These are phyloP conservation scores for Calyptomena viridis DNA, from an alignment of 2,113 vertebrate species.

Conservation along the genomic window DNA sequence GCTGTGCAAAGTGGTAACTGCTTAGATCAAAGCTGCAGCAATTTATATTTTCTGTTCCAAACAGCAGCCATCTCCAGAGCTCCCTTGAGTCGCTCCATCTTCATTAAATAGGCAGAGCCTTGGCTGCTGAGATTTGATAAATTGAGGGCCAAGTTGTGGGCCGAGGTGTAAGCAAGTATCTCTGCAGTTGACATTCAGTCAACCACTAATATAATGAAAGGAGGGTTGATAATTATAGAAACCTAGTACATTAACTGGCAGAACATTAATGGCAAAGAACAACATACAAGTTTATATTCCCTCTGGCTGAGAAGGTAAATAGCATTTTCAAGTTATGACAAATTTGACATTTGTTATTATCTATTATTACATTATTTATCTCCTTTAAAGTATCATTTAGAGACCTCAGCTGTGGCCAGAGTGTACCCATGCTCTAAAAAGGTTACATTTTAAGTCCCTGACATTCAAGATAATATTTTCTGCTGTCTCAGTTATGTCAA, in stretches of 20 bases:
- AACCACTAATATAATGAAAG: not conserved
- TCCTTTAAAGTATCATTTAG: not conserved
- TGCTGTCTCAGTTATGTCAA: not conserved
- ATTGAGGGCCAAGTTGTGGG: not conserved
- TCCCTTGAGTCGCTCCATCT: not conserved
- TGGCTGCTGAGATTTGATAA: not conserved
- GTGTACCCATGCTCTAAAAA: not conserved
- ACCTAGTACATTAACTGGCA: not conserved
- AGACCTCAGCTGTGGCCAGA: not conserved
- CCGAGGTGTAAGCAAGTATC: not conserved
- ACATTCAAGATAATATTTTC: conserved; percentile 14
- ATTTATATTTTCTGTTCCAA: conserved; percentile 7
- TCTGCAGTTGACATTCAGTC: not conserved
- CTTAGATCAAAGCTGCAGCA: not conserved
- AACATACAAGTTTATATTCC: not conserved
- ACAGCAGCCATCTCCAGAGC: not conserved
- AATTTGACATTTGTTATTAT: conserved; percentile 34
- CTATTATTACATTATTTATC: conserved; percentile 26
- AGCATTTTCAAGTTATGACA: conserved; percentile 7
- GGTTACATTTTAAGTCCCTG: conserved; percentile 32
- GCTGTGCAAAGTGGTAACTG: not conserved
- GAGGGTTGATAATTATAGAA: conserved; percentile 12
- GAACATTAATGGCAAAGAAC: not conserved
- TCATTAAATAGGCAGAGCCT: not conserved
- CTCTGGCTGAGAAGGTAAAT: conserved; percentile 9